These are phyloP conservation scores for Ctenopoma multispine DNA, from an alignment of 2,797 vertebrate species.

Conservation along the genomic window DNA sequence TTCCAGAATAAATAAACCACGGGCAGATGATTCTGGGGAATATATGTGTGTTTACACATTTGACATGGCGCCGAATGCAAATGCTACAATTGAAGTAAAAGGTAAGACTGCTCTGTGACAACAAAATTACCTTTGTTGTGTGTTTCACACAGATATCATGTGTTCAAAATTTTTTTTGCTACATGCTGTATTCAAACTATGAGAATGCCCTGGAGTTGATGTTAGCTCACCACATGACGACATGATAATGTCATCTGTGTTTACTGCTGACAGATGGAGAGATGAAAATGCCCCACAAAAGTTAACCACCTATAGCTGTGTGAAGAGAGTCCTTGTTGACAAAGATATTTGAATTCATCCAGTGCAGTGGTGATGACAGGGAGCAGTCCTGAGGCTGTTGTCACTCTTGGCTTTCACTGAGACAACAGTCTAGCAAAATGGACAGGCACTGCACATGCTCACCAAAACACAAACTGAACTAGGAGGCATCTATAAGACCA, in stretches of 20 bases:
- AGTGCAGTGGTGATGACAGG: conserved; percentile 60
- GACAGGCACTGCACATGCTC: conserved; percentile 60
- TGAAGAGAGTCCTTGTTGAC: conserved; percentile 56
- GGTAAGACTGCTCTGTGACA: conserved; percentile 81
- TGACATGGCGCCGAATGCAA: conserved; percentile 89
- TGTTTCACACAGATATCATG: background rate
- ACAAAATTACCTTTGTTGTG: background rate
- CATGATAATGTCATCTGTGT: conserved; percentile 22
- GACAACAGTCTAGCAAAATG: conserved; percentile 54
- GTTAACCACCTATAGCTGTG: conserved; percentile 52
- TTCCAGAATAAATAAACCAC: conserved; percentile 91
- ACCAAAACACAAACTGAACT: conserved; percentile 27
- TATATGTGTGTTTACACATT: conserved; percentile 98
- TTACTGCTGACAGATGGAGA: conserved; percentile 24
- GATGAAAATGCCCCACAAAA: conserved; percentile 41
- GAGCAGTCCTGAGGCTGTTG: conserved; percentile 71
- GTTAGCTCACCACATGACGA: conserved; percentile 1
- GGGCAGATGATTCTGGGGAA: conserved; percentile 94
- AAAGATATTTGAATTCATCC: conserved; percentile 64
- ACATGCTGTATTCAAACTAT: background rate
- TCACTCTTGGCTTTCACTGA: conserved; percentile 72
- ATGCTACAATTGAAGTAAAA: conserved; percentile 97
- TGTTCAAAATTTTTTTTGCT: background rate
- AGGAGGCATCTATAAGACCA: conserved; percentile 18
- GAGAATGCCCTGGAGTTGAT: background rate